These are phyloP conservation scores for Elysia chlorotica DNA, from an alignment of 1,140 invertebrate genomes.

Conservation along the genomic window DNA sequence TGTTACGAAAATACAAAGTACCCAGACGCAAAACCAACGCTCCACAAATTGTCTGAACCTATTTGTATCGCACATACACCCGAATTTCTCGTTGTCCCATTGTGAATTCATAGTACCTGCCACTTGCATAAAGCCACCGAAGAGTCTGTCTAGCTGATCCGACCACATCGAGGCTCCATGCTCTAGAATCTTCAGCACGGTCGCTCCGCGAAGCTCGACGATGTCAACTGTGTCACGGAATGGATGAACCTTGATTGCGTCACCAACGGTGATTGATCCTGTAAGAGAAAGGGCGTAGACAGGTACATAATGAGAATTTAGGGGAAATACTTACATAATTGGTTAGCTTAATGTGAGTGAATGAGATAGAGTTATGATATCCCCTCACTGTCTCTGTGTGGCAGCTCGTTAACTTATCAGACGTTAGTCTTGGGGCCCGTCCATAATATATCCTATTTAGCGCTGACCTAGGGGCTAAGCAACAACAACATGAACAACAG, in stretches of 20 bases:
- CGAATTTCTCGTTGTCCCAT: too few relatives aligned
- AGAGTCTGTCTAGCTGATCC: constrained; percentile 61
- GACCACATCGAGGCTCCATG: constrained; percentile 63
- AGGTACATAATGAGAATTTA: background rate
- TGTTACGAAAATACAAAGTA: too few relatives aligned
- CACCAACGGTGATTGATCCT: constrained; percentile 71
- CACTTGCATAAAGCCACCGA: constrained; percentile 71
- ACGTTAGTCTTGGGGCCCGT: too few relatives aligned
- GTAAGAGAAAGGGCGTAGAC: background rate
- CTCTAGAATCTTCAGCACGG: constrained; percentile 70
- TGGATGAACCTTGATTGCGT: constrained; percentile 71
- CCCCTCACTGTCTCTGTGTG: background rate
- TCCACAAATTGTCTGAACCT: too few relatives aligned
- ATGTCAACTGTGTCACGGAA: constrained; percentile 75
- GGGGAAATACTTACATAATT: background rate
- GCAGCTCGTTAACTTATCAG: too few relatives aligned
- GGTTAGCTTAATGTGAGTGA: background rate
- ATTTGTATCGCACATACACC: too few relatives aligned
- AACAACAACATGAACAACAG: too few relatives aligned
- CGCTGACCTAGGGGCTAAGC: too few relatives aligned
- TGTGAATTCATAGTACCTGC: too few relatives aligned
- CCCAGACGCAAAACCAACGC: too few relatives aligned
- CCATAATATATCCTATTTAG: too few relatives aligned
- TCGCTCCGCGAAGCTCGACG: constrained; percentile 69
- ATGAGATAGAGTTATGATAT: background rate